These are phyloP conservation scores for Elanus axillaris DNA, from an alignment of 2,113 vertebrate genomes.

Conservation along the genomic window DNA sequence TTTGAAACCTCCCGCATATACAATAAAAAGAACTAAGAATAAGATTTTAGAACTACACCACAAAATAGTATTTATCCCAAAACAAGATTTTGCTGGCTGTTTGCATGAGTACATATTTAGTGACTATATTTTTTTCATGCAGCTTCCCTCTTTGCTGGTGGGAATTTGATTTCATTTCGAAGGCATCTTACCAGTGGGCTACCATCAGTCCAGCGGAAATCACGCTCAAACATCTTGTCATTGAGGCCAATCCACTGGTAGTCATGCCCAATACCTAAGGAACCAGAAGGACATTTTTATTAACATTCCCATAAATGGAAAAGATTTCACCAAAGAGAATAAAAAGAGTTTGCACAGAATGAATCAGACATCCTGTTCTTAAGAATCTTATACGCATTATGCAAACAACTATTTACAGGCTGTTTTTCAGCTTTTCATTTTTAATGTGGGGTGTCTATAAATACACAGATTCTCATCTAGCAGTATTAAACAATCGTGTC, in stretches of 20 bases:
- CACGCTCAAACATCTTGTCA: slow-evolving; percentile 97
- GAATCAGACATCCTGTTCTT: slow-evolving; percentile 55
- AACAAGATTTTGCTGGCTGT: neutral
- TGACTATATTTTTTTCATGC: neutral
- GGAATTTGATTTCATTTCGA: neutral
- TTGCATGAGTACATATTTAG: neutral
- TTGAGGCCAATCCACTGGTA: slow-evolving; percentile 99
- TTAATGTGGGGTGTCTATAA: neutral
- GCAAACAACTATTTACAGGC: neutral
- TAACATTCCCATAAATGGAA: slow-evolving; percentile 50
- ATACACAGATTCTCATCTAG: neutral
- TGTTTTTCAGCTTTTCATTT: neutral
- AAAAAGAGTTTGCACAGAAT: slow-evolving; percentile 27
- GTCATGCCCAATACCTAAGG: slow-evolving; percentile 90
- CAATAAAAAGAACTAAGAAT: neutral
- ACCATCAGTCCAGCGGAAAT: slow-evolving; percentile 97
- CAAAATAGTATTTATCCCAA: neutral
- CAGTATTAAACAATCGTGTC: neutral
- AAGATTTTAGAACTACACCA: neutral
- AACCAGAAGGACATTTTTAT: slow-evolving; percentile 44
- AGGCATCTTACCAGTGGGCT: slow-evolving; percentile 84
- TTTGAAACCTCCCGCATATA: neutral
- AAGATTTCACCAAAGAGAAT: slow-evolving; percentile 1
- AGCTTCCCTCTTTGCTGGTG: neutral
- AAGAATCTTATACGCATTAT: neutral